A percentile compares a stretch with the other conserved stretches of the same genome.
Conservation (phyloP, 2,888 invertebrate species). For the Ferdinandea cuprea region DNA sequence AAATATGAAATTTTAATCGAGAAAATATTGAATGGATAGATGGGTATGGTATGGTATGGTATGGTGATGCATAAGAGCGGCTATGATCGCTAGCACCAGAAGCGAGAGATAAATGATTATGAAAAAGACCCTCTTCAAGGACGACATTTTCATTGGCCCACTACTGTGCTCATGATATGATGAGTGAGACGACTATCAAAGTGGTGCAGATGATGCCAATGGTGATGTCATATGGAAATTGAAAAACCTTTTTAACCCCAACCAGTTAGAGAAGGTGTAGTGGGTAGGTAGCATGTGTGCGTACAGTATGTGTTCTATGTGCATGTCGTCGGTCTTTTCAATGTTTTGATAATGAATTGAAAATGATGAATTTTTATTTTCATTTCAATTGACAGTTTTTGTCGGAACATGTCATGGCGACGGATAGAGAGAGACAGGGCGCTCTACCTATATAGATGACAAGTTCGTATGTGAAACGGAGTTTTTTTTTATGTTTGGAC, state of each 20-base stretch:
- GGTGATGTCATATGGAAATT: constrained; percentile 42
- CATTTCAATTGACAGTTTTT: constrained; percentile 63
- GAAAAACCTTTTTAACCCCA: constrained; percentile 1
- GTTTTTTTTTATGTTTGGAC: not conserved
- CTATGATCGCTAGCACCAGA: not conserved
- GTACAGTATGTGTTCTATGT: not conserved
- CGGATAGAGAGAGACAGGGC: too few relatives aligned
- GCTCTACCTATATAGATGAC: constrained; percentile 18
- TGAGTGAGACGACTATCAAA: constrained; percentile 25
- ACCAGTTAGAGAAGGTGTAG: not conserved
- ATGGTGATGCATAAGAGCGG: too few relatives aligned
- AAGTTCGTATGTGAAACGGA: not conserved
- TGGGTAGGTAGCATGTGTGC: not conserved
- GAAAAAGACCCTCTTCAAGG: constrained; percentile 47
- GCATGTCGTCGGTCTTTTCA: constrained; percentile 8
- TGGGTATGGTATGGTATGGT: too few relatives aligned
- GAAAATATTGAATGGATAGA: constrained; percentile 60
- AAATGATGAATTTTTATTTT: constrained; percentile 72
- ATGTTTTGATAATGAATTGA: constrained; percentile 71
- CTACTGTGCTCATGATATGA: constrained; percentile 20
- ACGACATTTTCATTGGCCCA: constrained; percentile 1
- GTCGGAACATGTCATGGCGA: constrained; percentile 57
- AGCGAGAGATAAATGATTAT: constrained; percentile 59
- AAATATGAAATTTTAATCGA: constrained; percentile 65
- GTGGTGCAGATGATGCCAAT: constrained; percentile 47